Evolutionary conservation across 2,888 invertebrate species (phyloP), one percentile per base, ranked within the genome.

Genomic region (Agrilus cyanescens): DNA sequence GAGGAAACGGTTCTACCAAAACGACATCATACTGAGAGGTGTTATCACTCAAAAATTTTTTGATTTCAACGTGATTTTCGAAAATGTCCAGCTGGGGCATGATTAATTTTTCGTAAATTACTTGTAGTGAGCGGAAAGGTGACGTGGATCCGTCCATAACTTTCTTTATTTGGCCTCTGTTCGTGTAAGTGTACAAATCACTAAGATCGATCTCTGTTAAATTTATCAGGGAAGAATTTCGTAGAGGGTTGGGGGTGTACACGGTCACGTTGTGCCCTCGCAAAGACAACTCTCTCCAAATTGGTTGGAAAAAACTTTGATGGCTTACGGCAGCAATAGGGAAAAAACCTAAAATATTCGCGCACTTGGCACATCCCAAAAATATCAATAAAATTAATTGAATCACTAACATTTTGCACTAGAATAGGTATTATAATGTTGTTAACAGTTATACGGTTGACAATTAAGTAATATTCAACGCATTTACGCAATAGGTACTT

Each of bases 231-330:
- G 45, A 37, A 1, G 53, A 45, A 39, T 61, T 57, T 15, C 55
- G 57, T 16, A 62, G 42, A 12, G 61, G 62, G 47, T 53, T 50
- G 3, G 61, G 56, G 3, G 63, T 58, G n/a, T 63, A 45, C 6
- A 61, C 50, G 4, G 62, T 61, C 7, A 65, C 49, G 38, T 63
- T 47, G 45, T 65, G 64, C 30, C 63, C 63, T 39, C 59, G 43
- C 32, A 44, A 32, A 4, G 54, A 52, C 15, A 61, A 39, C 46
- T 55, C 57, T 37, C 42, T 51, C 55, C 56, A 57, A 42, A 60
- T 48, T 35, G 55, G 53, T 42, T 51, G 51, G 33, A 52, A 59
- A 4, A 53, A 51, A 13, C 51, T 35, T 46, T 60, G 59, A 40
- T 60, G 59, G 39, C 59, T 60, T 41, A 52, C 57, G 1, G 57